Percentiles rank a stretch among this genome's conserved stretches.
Evolutionary conservation across 1,140 invertebrate genomes (phyloP).

Genomic region (Araneus ventricosus): DNA sequence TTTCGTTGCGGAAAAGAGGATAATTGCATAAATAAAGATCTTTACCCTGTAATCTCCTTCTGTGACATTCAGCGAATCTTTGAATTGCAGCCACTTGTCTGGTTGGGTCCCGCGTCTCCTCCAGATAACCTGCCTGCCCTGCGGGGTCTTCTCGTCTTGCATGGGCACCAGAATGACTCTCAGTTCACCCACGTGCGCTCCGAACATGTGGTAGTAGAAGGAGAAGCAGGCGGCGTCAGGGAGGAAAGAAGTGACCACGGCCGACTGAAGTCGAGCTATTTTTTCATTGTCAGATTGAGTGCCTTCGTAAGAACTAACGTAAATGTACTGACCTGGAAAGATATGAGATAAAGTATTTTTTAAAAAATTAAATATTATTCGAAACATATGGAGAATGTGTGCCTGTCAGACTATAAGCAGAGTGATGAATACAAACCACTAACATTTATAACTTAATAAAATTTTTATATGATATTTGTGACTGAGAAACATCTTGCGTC

Average conservation of each 20-base stretch:
- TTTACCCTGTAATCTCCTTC: constrained; percentile 70
- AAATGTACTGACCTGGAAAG: constrained; percentile 64
- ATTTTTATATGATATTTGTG: too few relatives aligned
- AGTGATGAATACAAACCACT: too few relatives aligned
- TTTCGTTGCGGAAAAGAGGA: too few relatives aligned
- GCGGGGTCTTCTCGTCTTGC: constrained; percentile 23
- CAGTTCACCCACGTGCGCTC: constrained; percentile 65
- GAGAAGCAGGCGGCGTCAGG: constrained; percentile 57
- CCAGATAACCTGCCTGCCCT: constrained; percentile 56
- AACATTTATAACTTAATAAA: too few relatives aligned
- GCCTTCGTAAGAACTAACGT: constrained; percentile 56
- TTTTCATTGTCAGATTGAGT: constrained; percentile 22
- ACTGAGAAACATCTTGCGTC: too few relatives aligned
- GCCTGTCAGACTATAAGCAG: background rate
- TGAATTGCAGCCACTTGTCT: constrained; percentile 67
- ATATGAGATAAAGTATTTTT: background rate
- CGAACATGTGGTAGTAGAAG: constrained; percentile 75
- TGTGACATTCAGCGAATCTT: constrained; percentile 31
- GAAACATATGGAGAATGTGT: too few relatives aligned
- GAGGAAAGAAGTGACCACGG: background rate
- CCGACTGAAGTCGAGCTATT: constrained; percentile 1
- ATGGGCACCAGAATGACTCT: constrained; percentile 34
- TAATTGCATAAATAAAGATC: background rate
- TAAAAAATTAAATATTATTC: too few relatives aligned
- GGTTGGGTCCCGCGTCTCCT: constrained; percentile 67